A percentile compares a stretch with the other conserved stretches of the same genome.
phyloP scores from a whole-genome alignment of 2,113 vertebrate species.

The Gallinago jamesoni region DNA sequence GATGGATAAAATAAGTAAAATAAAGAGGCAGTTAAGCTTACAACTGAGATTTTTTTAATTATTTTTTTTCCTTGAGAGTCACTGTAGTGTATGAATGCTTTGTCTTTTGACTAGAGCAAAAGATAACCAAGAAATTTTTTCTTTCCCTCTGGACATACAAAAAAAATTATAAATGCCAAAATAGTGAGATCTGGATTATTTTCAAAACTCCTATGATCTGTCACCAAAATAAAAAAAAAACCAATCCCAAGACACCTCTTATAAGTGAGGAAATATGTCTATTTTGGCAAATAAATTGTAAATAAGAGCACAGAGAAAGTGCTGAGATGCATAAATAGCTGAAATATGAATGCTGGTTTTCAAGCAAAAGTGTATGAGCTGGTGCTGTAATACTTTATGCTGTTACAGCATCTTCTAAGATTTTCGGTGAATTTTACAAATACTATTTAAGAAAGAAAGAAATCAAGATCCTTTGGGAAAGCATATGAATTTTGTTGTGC shows the following conservation, averaged over 20 bases:
- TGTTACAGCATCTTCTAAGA: background rate
- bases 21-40: background rate
- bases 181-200: background rate
- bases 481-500: background rate
- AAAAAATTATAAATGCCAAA: background rate
- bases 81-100: background rate
- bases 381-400: background rate
- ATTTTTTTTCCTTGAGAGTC: background rate
- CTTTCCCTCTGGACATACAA: background rate
- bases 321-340: background rate
- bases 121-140: background rate
- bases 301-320: background rate
- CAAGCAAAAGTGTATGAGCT: background rate
- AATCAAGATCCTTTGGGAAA: background rate
- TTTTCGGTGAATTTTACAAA: background rate
- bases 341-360: background rate
- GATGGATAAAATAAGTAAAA: background rate
- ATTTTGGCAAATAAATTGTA: background rate
- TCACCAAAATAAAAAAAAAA: background rate
- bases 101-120: background rate
- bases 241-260: background rate
- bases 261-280: background rate
- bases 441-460: background rate
- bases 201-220: background rate
- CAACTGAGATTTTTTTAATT: background rate